Base-by-base conservation (phyloP, 2,797 vertebrate species). In the Poecilia velifera region DNA sequence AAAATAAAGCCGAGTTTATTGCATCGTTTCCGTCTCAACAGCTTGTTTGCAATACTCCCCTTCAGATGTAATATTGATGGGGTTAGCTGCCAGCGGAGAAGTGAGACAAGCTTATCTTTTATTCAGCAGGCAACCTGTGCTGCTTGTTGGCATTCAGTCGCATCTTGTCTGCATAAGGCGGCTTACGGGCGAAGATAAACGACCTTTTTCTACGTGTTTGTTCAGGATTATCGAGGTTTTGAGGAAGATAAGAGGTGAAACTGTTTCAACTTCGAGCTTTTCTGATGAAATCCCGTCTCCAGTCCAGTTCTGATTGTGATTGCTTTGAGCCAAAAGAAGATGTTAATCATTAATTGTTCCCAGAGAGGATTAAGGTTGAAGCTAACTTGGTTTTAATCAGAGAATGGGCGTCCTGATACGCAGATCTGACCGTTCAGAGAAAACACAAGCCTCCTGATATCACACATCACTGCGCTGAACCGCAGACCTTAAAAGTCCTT, bases 51-150 rank as follows among this genome's bases (percentile, higher is more conserved):
- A 76, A 84, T 36, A 20, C 31, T 28, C 16, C 62, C 34, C 1
- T 79, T 75, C 81, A 72, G 76, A 89, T 91, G 81, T 83, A 88
- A 92, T 87, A 91, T 87, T 84, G 85, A 92, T 91, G 83, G 77
- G 36, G 71, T 83, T 73, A 72, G 77, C 85, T 59, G 71, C 86
- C 36, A 25, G 87, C 80, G 49, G 84, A 89, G 79, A 84, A 88
- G 86, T 73, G 82, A 90, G 87, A 82, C 82, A 0, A 68, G 74
- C 82, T 81, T 12, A 92, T 93, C 76, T 88, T 89, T 91, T 89
- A 92, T 94, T 94, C 87, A 92, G 80, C 76, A 51, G 87, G 66
- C 81, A 77, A 76, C 87, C 84, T 78, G 79, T 36, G 73, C 89
- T 73, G 84, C 76, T 73, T 82, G 81, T 76, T 86, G 85, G 78